Conservation (phyloP, 2,888 invertebrate species). For the Ashinkailepas kermadecensis region DNA sequence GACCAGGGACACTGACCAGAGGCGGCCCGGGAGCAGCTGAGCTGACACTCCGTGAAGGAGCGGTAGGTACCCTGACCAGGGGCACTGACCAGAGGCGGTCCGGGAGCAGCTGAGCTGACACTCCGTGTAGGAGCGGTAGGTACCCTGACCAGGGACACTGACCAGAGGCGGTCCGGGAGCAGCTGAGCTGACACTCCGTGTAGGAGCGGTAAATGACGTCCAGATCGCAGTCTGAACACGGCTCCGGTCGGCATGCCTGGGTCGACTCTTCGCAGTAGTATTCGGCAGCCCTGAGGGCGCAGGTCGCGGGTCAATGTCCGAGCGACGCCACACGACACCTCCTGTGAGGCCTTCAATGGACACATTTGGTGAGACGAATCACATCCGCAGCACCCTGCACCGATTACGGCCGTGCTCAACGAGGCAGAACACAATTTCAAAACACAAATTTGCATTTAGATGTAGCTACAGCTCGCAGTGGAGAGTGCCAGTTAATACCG, state of each 20-base stretch:
- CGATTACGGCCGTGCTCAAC: too few species aligned
- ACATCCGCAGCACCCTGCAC: too few species aligned
- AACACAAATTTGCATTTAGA: too few species aligned
- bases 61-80: neutral
- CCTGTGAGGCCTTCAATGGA: too few species aligned
- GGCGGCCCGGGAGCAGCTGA: neutral
- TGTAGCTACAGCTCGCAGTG: too few species aligned
- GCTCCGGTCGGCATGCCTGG: neutral
- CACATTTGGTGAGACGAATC: too few species aligned
- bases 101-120: neutral
- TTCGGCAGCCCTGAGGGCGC: neutral
- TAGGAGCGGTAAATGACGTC: neutral
- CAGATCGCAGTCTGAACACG: neutral
- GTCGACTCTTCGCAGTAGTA: neutral
- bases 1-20: neutral
- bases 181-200: constrained; percentile 4
- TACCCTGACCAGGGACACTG: neutral
- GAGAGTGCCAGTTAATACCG: too few species aligned
- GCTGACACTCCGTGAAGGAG: neutral
- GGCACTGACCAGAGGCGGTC: neutral
- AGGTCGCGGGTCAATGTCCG: neutral
- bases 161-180: neutral
- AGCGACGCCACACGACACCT: too few species aligned
- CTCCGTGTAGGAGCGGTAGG: too few species aligned
- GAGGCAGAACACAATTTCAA: too few species aligned